Percentiles rank a stretch among this genome's conserved stretches.
phyloP scores from a whole-genome alignment of 2,888 invertebrate genomes.

The Agonopterix heracliana region DNA sequence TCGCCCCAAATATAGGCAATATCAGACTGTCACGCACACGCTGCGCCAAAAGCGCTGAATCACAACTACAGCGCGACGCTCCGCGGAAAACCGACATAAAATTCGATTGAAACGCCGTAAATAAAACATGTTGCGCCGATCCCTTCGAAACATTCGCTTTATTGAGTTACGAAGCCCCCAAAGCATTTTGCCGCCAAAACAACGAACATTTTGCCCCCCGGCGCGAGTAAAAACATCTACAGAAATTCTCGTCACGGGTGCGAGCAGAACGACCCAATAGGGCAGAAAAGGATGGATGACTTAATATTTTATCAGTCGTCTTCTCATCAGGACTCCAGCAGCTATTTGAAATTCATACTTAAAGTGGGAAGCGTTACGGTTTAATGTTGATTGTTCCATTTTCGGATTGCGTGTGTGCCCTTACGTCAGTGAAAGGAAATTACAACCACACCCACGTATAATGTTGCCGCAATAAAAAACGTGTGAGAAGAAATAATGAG shows the following conservation, averaged over 20 bases:
- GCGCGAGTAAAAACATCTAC: conserved; percentile 73
- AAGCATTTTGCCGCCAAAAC: conserved; percentile 77
- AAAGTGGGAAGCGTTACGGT: conserved; percentile 11
- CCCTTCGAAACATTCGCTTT: conserved; percentile 65
- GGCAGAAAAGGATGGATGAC: conserved; percentile 64
- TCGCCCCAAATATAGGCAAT: conserved; percentile 21
- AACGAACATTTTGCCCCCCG: conserved; percentile 74
- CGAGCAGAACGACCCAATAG: conserved; percentile 47
- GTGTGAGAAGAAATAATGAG: conserved; percentile 76
- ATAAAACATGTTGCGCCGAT: conserved; percentile 70
- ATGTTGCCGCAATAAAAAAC: conserved; percentile 75
- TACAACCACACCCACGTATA: conserved; percentile 77
- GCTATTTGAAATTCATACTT: conserved; percentile 29
- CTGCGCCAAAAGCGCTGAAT: conserved; percentile 40
- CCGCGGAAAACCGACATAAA: conserved; percentile 57
- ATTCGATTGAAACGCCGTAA: conserved; percentile 70
- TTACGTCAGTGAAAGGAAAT: conserved; percentile 76
- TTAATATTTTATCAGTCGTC: conserved; percentile 74
- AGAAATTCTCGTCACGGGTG: conserved; percentile 43
- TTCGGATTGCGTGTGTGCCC: conserved; percentile 71
- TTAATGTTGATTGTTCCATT: conserved; percentile 23
- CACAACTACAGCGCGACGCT: conserved; percentile 25
- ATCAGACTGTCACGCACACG: conserved; percentile 47
- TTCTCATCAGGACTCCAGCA: conserved; percentile 48
- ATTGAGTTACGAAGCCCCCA: conserved; percentile 73